phyloP scores from a whole-genome alignment of 1,140 invertebrate species.

The Zelostemma sp. region DNA sequence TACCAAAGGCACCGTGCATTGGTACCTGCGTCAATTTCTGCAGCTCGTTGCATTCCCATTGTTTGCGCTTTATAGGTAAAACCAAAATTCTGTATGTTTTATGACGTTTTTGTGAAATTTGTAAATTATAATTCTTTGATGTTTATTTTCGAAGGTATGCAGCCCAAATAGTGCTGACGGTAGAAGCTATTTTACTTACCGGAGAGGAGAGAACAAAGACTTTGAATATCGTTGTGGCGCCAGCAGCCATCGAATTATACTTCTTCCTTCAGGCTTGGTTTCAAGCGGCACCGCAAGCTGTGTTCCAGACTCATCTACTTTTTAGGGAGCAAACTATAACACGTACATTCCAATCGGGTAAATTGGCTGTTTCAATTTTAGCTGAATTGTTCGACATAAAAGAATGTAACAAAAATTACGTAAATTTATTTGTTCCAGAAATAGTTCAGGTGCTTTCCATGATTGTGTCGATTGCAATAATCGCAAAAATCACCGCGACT shows the following conservation, averaged over 20 bases:
- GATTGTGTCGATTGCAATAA: slow-evolving; percentile 75
- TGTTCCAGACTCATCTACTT: slow-evolving; percentile 75
- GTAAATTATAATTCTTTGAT: slow-evolving; percentile 7
- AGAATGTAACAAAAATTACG: not conserved
- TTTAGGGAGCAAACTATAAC: slow-evolving; percentile 61
- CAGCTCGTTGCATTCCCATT: slow-evolving; percentile 76
- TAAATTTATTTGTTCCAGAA: slow-evolving; percentile 69
- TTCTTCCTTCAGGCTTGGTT: slow-evolving; percentile 82
- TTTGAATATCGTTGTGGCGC: slow-evolving; percentile 70
- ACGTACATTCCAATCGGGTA: slow-evolving; percentile 60
- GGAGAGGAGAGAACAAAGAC: slow-evolving; percentile 74
- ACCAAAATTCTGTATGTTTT: not conserved
- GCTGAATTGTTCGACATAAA: not conserved
- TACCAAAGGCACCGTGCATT: slow-evolving; percentile 60
- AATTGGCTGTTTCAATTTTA: slow-evolving; percentile 8
- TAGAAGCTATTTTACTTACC: slow-evolving; percentile 75
- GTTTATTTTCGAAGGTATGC: slow-evolving; percentile 70
- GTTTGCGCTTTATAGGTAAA: slow-evolving; percentile 77
- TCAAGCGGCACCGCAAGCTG: slow-evolving; percentile 78
- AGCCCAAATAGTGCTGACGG: slow-evolving; percentile 78
- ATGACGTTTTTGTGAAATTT: not conserved
- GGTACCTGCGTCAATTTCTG: slow-evolving; percentile 72
- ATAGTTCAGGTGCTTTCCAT: slow-evolving; percentile 76
- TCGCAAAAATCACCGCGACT: slow-evolving; percentile 76
- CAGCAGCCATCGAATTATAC: slow-evolving; percentile 78